Conservation (phyloP, 2,113 vertebrate genomes). For the Neolamprologus ventralis region DNA sequence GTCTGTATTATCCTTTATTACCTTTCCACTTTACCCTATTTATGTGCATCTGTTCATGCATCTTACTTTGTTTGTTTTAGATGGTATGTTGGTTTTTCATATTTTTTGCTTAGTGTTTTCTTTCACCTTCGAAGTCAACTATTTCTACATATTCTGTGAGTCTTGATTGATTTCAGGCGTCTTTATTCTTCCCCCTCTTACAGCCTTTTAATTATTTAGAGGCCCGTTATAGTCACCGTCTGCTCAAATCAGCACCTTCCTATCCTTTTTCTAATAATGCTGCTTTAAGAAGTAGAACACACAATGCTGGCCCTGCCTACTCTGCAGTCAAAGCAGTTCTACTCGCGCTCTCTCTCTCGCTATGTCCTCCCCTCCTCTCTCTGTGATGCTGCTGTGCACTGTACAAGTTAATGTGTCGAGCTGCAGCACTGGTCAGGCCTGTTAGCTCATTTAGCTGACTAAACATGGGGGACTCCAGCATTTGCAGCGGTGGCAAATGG, state of each 20-base stretch:
- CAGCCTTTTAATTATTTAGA: not conserved
- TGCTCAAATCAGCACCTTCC: not conserved
- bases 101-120: not conserved
- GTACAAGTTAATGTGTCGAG: conserved; percentile 2
- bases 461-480: conserved; percentile 4
- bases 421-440: conserved; percentile 23
- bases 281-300: conserved; percentile 33
- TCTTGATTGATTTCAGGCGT: not conserved
- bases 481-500: not conserved
- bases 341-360: not conserved
- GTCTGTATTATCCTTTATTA: not conserved
- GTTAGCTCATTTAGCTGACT: conserved; percentile 43
- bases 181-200: not conserved
- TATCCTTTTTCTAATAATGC: not conserved
- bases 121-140: not conserved
- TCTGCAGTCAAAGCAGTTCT: conserved; percentile 39
- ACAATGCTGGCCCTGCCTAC: conserved; percentile 35
- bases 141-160: not conserved
- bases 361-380: not conserved
- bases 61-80: not conserved
- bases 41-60: not conserved
- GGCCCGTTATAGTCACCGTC: not conserved
- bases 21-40: not conserved
- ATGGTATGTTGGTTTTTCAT: not conserved
- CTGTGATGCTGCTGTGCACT: conserved; percentile 28